Evolutionary conservation across 2,888 invertebrate genomes (phyloP), one percentile per base, ranked within the genome.

Genomic region (Hydrotaea cyrtoneurina): DNA sequence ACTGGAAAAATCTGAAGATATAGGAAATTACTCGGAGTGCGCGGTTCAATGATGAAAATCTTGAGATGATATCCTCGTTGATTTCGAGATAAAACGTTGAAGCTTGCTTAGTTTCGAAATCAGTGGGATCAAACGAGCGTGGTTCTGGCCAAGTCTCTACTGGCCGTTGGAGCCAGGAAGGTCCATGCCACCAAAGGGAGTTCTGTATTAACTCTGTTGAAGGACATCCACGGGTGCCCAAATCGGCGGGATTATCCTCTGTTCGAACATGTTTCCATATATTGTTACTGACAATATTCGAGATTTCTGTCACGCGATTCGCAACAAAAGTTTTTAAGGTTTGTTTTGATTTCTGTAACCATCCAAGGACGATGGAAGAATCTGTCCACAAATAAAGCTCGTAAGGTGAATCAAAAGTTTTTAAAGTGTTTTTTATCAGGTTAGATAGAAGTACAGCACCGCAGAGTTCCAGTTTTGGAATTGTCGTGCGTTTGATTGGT

Each of bases 281-380:
- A n/a, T n/a, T n/a, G n/a, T n/a, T n/a, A n/a, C n/a, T n/a, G n/a
- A n/a, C n/a, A n/a, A n/a, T n/a, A n/a, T n/a, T n/a, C 71, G 0
- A 62, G 62, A 11, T 64, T 75, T 0, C 78, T 0, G 19, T 82
- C 82, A 3, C 62, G 75, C 2, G 75, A 75, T 15, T 79, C 79
- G 0, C n/a, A n/a, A n/a, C n/a, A n/a, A n/a, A n/a, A n/a, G n/a
- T n/a, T n/a, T n/a, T n/a, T n/a, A n/a, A n/a, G n/a, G n/a, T n/a
- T n/a, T n/a, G n/a, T n/a, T n/a, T n/a, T n/a, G n/a, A n/a, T n/a
- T n/a, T n/a, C n/a, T n/a, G n/a, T n/a, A n/a, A n/a, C n/a, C n/a
- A n/a, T n/a, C n/a, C n/a, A n/a, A n/a, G n/a, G n/a, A n/a, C n/a
- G n/a, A n/a, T n/a, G n/a, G n/a, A n/a, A n/a, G n/a, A n/a, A n/a